A percentile compares a stretch with the other conserved stretches of the same genome.
Conservation (phyloP, 1,140 invertebrate species). For the Scaptomyza hsui region DNA sequence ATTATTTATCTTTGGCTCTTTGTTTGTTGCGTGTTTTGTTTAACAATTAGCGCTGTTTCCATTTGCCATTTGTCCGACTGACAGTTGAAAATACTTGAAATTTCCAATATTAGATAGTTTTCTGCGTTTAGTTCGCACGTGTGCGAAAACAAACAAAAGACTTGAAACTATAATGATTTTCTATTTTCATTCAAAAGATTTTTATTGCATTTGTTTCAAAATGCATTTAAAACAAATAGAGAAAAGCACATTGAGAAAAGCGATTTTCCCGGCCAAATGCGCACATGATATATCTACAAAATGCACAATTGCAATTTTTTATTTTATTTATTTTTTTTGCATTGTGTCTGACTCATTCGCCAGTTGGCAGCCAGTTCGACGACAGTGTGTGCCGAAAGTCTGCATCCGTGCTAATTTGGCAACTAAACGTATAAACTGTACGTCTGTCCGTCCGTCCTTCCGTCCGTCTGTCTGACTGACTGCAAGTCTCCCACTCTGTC, state of each 20-base stretch:
- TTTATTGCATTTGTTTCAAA: slow-evolving; percentile 4
- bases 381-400: slow-evolving; percentile 67
- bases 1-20: slow-evolving; percentile 29
- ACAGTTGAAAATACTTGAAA: slow-evolving; percentile 28
- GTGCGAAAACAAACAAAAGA: slow-evolving; percentile 7
- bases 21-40: slow-evolving; percentile 60
- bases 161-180: slow-evolving; percentile 4
- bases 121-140: slow-evolving; percentile 39
- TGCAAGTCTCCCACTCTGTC: slow-evolving; percentile 7
- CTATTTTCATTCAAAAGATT: slow-evolving; percentile 43
- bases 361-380: slow-evolving; percentile 47
- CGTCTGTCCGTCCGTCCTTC: slow-evolving; percentile 6
- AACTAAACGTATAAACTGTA: slow-evolving; percentile 44
- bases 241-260: slow-evolving; percentile 48
- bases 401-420: slow-evolving; percentile 67
- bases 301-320: slow-evolving; percentile 24
- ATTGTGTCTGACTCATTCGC: slow-evolving; percentile 34
- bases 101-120: slow-evolving; percentile 2
- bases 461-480: background rate
- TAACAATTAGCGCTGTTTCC: slow-evolving; percentile 58
- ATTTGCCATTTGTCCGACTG: slow-evolving; percentile 42
- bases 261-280: slow-evolving; percentile 73
- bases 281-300: slow-evolving; percentile 68
- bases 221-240: slow-evolving; percentile 20
- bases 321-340: no score